Evolutionary conservation across 2,113 vertebrate species (phyloP).

Genomic region (Engystomops pustulosus): DNA sequence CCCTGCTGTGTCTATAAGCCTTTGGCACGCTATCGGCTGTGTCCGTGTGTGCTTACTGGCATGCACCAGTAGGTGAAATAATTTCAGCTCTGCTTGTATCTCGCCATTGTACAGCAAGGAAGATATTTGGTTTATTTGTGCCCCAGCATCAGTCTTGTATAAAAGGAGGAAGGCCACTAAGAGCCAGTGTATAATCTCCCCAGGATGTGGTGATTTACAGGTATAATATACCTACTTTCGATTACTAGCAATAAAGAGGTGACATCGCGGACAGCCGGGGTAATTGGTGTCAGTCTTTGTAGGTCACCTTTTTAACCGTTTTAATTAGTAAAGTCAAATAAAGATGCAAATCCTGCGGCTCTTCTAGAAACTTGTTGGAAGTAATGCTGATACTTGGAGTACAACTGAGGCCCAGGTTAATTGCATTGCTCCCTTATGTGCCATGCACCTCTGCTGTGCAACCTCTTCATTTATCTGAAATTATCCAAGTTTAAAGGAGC

Average conservation of each 20-base stretch:
- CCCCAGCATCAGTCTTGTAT: not conserved
- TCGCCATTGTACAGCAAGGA: not conserved
- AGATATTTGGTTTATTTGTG: not conserved
- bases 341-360: not conserved
- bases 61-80: constrained; percentile 34
- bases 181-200: not conserved
- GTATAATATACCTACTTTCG: not conserved
- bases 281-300: constrained; percentile 5
- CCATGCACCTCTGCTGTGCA: not conserved
- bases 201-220: not conserved
- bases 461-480: constrained; percentile 22
- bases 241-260: not conserved
- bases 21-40: constrained; percentile 26
- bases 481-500: too few relatives aligned
- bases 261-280: not conserved
- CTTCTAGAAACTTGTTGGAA: constrained; percentile 28
- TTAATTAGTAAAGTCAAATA: constrained; percentile 22
- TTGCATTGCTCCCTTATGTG: constrained; percentile 35
- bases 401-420: constrained; percentile 26
- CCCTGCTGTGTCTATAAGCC: not conserved
- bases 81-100: not conserved
- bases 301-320: constrained; percentile 42
- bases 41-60: constrained; percentile 28
- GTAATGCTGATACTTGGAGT: constrained; percentile 9
- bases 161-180: not conserved